Percentiles rank a stretch among this genome's conserved stretches.
phyloP scores from a whole-genome alignment of 1,140 invertebrate species.

The Heliconius hermathena region DNA sequence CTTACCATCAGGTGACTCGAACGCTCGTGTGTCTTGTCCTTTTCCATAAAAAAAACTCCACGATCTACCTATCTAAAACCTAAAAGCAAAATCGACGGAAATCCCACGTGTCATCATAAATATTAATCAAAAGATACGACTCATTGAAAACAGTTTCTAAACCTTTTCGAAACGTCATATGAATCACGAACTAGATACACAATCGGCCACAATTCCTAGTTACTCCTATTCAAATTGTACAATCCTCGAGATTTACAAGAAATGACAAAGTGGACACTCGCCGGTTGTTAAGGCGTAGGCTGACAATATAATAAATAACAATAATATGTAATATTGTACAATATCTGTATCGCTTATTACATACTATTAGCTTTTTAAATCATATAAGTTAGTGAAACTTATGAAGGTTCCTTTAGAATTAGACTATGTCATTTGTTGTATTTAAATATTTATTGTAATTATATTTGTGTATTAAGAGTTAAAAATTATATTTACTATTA shows the following conservation, averaged over 20 bases:
- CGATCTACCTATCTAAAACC: too few relatives aligned
- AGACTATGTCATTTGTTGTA: too few relatives aligned
- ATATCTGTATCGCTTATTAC: neutral
- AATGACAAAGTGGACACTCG: constrained; percentile 37
- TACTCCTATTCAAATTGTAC: constrained; percentile 34
- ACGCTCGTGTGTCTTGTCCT: too few relatives aligned
- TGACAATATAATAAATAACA: constrained; percentile 32
- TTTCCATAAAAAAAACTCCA: too few relatives aligned
- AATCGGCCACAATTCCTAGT: constrained; percentile 40
- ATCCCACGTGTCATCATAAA: constrained; percentile 27
- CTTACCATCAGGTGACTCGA: too few relatives aligned
- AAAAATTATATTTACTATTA: too few relatives aligned
- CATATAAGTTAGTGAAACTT: neutral
- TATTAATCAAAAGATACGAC: constrained; percentile 19
- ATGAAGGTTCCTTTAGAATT: too few relatives aligned
- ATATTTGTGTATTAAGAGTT: too few relatives aligned
- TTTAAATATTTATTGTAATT: too few relatives aligned
- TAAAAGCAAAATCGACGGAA: constrained; percentile 1
- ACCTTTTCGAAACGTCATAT: constrained; percentile 36
- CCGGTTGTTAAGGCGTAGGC: constrained; percentile 24
- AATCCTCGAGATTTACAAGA: constrained; percentile 32
- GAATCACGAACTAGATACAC: constrained; percentile 42
- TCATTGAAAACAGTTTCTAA: constrained; percentile 34
- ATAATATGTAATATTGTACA: constrained; percentile 15
- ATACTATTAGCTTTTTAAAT: neutral